These are phyloP conservation scores for Sinocyclocheilus grahami DNA, from an alignment of 2,113 vertebrate species.

Conservation along the genomic window DNA sequence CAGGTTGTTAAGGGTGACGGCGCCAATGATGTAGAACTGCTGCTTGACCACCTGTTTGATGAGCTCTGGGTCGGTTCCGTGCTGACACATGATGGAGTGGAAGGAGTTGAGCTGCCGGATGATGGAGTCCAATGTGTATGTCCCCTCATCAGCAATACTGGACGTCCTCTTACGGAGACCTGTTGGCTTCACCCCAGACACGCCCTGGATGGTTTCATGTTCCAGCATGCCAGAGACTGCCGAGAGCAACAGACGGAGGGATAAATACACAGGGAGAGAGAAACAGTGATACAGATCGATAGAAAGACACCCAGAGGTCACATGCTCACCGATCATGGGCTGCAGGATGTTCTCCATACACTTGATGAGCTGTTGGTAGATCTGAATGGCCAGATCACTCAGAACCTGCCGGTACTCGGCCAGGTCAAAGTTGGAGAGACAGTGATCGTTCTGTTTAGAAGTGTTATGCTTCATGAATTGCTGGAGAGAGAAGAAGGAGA, in stretches of 20 bases:
- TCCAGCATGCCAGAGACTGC: conserved; percentile 98
- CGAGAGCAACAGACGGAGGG: not conserved
- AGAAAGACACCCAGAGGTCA: not conserved
- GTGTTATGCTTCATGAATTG: conserved; percentile 95
- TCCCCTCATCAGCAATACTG: conserved; percentile 93
- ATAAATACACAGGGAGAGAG: conserved; percentile 16
- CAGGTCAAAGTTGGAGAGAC: conserved; percentile 96
- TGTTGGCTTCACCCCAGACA: conserved; percentile 94
- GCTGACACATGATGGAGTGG: conserved; percentile 95
- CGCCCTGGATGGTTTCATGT: conserved; percentile 97
- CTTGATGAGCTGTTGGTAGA: conserved; percentile 96
- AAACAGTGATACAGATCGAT: not conserved
- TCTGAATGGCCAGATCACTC: conserved; percentile 98
- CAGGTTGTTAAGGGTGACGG: conserved; percentile 94
- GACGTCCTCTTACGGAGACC: conserved; percentile 95
- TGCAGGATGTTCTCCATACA: conserved; percentile 95
- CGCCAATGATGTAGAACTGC: conserved; percentile 97
- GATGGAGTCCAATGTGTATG: conserved; percentile 95
- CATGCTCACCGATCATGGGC: conserved; percentile 93
- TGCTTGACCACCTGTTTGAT: conserved; percentile 98
- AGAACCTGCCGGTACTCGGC: conserved; percentile 96
- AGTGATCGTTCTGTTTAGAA: conserved; percentile 91
- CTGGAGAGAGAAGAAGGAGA: conserved; percentile 58
- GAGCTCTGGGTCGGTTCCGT: conserved; percentile 93
- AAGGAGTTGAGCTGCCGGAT: conserved; percentile 92